Conservation (phyloP, 2,888 invertebrate species). For the Agrilus cyanescens region DNA sequence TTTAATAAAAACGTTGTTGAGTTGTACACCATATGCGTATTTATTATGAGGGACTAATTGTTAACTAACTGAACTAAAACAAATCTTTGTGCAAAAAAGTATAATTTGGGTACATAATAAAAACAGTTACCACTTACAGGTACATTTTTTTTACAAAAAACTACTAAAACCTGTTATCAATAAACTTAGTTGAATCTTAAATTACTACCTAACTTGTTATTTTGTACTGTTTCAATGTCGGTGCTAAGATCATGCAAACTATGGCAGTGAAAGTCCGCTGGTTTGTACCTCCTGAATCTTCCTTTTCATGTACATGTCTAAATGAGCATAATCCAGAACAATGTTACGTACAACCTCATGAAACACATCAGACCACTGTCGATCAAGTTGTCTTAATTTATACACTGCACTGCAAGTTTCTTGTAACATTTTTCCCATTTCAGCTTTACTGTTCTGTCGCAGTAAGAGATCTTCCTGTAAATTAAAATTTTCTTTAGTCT, state of each 20-base stretch:
- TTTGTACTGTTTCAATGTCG: constrained; percentile 14
- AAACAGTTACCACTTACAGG: too few relatives aligned
- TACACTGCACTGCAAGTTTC: constrained; percentile 66
- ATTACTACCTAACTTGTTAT: neutral
- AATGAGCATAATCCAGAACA: constrained; percentile 66
- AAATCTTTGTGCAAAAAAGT: too few relatives aligned
- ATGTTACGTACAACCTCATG: constrained; percentile 67
- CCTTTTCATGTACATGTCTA: constrained; percentile 67
- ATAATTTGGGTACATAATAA: too few relatives aligned
- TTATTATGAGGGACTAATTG: too few relatives aligned
- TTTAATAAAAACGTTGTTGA: too few relatives aligned
- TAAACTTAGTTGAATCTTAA: too few relatives aligned
- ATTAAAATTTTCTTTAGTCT: neutral
- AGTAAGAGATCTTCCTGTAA: constrained; percentile 59
- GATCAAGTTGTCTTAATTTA: constrained; percentile 61
- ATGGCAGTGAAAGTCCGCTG: constrained; percentile 10
- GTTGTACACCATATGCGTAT: too few relatives aligned
- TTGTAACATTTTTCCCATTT: constrained; percentile 58
- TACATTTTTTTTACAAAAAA: too few relatives aligned
- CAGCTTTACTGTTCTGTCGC: constrained; percentile 62
- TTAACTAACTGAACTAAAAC: too few relatives aligned
- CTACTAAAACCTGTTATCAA: too few relatives aligned
- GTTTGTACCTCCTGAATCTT: constrained; percentile 42
- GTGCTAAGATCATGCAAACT: constrained; percentile 5
- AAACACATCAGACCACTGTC: constrained; percentile 66